These are phyloP conservation scores for Marcusenius ussheri DNA, from an alignment of 2,113 vertebrate genomes.

Conservation along the genomic window DNA sequence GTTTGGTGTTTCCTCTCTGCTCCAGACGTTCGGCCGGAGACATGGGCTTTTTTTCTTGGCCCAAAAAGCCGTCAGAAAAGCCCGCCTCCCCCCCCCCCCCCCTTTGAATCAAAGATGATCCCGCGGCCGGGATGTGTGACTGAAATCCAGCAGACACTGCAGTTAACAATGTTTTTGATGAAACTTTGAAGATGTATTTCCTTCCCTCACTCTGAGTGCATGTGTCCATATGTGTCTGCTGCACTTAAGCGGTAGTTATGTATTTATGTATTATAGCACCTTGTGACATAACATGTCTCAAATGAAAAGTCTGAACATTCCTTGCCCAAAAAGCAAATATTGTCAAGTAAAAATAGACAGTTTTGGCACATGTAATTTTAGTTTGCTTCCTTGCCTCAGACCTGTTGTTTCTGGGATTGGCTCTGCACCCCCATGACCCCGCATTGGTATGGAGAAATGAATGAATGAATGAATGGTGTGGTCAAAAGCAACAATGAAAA, in stretches of 20 bases:
- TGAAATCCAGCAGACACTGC: neutral
- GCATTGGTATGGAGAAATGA: neutral
- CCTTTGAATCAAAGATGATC: neutral
- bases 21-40: neutral
- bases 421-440: neutral
- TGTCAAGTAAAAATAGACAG: neutral
- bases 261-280: neutral
- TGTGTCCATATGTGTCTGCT: neutral
- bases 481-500: neutral
- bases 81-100: neutral
- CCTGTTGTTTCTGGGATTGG: neutral
- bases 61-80: neutral
- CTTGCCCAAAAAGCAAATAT: neutral
- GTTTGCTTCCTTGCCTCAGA: neutral
- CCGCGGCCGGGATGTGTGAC: neutral
- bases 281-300: neutral
- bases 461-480: neutral
- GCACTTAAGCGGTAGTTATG: neutral
- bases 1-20: neutral
- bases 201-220: neutral
- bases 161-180: neutral
- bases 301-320: neutral
- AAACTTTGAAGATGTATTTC: neutral
- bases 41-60: neutral
- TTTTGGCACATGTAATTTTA: neutral